phyloP scores from a whole-genome alignment of 2,113 vertebrate genomes.

The Eulemur macaco region DNA sequence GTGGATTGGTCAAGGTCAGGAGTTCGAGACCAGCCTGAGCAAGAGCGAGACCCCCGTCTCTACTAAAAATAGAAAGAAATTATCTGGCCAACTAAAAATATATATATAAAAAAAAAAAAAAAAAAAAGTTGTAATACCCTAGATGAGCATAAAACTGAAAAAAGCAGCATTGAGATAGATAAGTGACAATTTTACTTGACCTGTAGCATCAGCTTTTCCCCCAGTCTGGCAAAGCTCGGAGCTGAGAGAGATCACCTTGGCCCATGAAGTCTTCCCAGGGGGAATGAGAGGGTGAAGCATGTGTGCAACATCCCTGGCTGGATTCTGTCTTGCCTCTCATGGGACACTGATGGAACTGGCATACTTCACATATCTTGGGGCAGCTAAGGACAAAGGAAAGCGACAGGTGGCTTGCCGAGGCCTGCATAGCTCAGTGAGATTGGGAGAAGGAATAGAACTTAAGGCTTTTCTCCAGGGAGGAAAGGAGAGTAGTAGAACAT shows the following conservation, averaged over 20 bases:
- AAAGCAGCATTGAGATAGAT: neutral
- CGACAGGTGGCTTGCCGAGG: neutral
- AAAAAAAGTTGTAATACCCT: neutral
- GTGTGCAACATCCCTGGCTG: neutral
- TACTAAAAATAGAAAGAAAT: too few relatives aligned
- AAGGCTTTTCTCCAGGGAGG: neutral
- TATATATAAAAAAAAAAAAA: too few relatives aligned
- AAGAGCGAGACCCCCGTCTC: too few relatives aligned
- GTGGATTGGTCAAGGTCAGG: too few relatives aligned
- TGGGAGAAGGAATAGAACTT: neutral
- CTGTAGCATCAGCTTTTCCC: neutral
- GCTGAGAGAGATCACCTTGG: neutral
- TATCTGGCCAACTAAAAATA: too few relatives aligned
- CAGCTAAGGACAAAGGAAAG: neutral
- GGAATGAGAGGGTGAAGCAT: neutral
- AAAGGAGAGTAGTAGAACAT: neutral
- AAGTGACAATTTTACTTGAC: neutral
- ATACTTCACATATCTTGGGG: neutral
- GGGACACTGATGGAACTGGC: neutral
- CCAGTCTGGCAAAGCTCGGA: neutral
- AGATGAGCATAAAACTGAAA: neutral
- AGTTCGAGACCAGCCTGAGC: too few relatives aligned
- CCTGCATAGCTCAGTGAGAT: neutral
- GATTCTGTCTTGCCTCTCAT: neutral
- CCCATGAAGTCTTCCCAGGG: neutral